Evolutionary conservation across 2,113 vertebrate species (phyloP).

Genomic region (Microcebus jonahi): DNA sequence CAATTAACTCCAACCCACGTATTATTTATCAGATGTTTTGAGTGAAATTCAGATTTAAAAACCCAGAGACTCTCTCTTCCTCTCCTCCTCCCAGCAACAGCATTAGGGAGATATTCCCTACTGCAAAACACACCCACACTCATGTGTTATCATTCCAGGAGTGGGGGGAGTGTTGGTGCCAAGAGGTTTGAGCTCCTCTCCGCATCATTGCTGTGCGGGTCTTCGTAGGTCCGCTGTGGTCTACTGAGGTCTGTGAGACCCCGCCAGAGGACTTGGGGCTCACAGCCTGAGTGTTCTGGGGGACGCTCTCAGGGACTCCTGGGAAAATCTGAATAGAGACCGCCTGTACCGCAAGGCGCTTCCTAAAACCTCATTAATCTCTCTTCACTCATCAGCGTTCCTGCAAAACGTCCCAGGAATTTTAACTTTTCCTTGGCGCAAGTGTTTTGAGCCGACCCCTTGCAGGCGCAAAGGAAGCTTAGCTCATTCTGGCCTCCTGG

Average conservation of each 20-base stretch:
- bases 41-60: constrained; percentile 30
- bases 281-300: not conserved
- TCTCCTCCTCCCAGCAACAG: not conserved
- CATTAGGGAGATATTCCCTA: not conserved
- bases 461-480: not conserved
- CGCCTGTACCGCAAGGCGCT: not conserved
- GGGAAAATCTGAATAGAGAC: not conserved
- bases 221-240: not conserved
- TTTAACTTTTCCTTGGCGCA: not conserved
- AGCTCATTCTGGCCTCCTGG: not conserved
- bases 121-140: not conserved
- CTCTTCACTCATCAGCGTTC: not conserved
- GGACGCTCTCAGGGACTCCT: not conserved
- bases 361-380: not conserved
- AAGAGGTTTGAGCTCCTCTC: not conserved
- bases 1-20: not conserved
- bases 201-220: not conserved
- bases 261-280: not conserved
- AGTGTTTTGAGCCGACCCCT: not conserved
- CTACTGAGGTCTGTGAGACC: not conserved
- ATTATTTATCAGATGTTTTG: constrained; percentile 34
- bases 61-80: not conserved
- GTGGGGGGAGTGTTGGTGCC: not conserved
- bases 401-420: not conserved
- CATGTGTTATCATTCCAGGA: not conserved